Evolutionary conservation across 2,113 vertebrate genomes (phyloP).

Genomic region (Cisticola juncidis): DNA sequence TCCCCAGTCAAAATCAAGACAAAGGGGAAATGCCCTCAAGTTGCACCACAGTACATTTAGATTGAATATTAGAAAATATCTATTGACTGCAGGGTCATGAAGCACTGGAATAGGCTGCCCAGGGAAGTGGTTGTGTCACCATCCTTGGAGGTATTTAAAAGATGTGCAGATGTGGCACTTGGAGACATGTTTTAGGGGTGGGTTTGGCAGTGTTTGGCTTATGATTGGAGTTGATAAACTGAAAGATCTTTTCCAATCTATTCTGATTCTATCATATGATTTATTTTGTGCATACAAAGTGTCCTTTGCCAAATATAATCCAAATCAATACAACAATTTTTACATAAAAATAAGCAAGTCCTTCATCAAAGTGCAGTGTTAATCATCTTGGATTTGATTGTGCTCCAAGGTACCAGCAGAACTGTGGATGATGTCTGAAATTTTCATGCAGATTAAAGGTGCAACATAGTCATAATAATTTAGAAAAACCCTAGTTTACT

Average conservation of each 20-base stretch:
- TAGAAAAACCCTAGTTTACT: not conserved
- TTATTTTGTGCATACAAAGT: not conserved
- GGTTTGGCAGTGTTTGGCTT: not conserved
- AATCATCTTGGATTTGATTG: not conserved
- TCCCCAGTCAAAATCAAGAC: not conserved
- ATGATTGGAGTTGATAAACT: fast-evolving
- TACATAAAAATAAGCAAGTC: not conserved
- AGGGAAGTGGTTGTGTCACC: not conserved
- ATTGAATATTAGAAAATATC: not conserved
- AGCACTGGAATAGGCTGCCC: not conserved
- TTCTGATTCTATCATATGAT: not conserved
- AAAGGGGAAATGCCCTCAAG: not conserved
- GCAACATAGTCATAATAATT: not conserved
- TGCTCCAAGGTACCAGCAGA: not conserved
- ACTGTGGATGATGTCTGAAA: not conserved
- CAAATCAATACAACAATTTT: not conserved
- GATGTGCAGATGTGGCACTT: not conserved
- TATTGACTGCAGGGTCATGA: not conserved
- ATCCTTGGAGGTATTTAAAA: not conserved
- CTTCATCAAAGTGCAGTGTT: not conserved
- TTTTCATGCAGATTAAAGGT: not conserved
- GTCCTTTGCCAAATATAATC: not conserved
- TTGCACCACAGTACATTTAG: not conserved
- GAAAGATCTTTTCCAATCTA: not conserved
- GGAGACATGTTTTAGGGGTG: not conserved